Evolutionary conservation across 2,888 invertebrate species (phyloP).

Genomic region (Agrilus mali): DNA sequence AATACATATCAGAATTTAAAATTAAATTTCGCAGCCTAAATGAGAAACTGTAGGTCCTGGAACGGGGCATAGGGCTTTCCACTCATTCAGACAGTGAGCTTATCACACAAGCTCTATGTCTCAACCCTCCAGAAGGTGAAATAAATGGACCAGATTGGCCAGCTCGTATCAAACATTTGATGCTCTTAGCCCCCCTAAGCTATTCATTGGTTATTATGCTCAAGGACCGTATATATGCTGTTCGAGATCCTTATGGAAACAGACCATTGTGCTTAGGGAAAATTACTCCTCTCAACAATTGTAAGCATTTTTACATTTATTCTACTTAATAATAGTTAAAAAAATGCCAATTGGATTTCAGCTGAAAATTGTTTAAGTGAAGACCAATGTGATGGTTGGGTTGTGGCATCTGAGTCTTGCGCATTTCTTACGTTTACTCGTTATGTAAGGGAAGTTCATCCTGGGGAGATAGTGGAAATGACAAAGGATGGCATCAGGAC

Average conservation of each 20-base stretch:
- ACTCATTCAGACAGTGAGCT: conserved; percentile 95
- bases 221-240: conserved; percentile 86
- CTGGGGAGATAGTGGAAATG: conserved; percentile 92
- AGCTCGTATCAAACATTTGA: conserved; percentile 80
- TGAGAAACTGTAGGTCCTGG: conserved; percentile 54
- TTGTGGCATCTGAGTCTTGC: conserved; percentile 94
- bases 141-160: conserved; percentile 86
- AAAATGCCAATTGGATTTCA: conserved; percentile 7
- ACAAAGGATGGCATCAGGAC: conserved; percentile 74
- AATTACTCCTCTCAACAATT: conserved; percentile 50
- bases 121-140: conserved; percentile 81
- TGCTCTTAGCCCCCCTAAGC: conserved; percentile 87
- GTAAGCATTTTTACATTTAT: conserved; percentile 16
- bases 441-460: conserved; percentile 83
- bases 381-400: conserved; percentile 69
- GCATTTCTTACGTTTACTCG: conserved; percentile 85
- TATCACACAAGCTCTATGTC: conserved; percentile 90
- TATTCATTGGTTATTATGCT: conserved; percentile 93
- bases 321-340: conserved; percentile 2
- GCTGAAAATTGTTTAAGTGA: conserved; percentile 33
- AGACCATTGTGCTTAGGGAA: conserved; percentile 91
- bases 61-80: conserved; percentile 87
- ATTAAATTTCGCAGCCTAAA: neutral
- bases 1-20: neutral
- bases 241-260: conserved; percentile 96